Base-by-base conservation (phyloP, 2,888 invertebrate species). In the Catocala fraxini region DNA sequence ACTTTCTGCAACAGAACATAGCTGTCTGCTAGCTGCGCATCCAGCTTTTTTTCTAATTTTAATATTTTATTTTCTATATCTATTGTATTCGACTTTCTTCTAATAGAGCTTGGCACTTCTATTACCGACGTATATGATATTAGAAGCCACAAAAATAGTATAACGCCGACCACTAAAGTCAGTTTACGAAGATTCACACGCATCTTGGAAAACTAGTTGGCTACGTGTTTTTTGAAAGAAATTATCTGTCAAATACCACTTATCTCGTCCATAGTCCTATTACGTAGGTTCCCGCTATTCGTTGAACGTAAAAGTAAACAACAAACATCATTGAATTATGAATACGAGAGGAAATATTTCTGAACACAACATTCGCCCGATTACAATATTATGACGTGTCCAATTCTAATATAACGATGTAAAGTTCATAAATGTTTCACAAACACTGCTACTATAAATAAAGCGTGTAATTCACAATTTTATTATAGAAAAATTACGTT, bases 121-220 rank as follows among this genome's bases (percentile, higher is more conserved):
- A 87, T 75, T 48, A 84, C 60, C 0, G 89, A 87, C 4, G 86
- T 84, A 67, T 89, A 90, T 0, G 87, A 82, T 60, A 87, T 75
- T 6, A 92, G 48, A 5, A 91, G 65, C 89, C 92, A 93, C 59
- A 92, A 58, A 55, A 89, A 65, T 2, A 84, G 66, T 6, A 85
- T 61, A 12, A 85, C 62, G 11, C 80, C 77, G 45, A 84, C 73
- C 4, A 84, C 70, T 46, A 88, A 56, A 5, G 85, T 74, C 46
- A 91, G 59, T 82, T 88, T 92, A 62, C 85, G 84, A 47, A 89
- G 65, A 73, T 92, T 91, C n/a, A 91, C 57, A 73, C 94, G 90
- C 94, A 94, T 94, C 79, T 83, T 91, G 47, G 15, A 54, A 13
- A 13, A 43, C 35, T 11, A 12, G 9, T 58, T 57, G 47, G 7